Evolutionary conservation across 2,797 vertebrate species (phyloP).

Genomic region (Microctenopoma lineatum): DNA sequence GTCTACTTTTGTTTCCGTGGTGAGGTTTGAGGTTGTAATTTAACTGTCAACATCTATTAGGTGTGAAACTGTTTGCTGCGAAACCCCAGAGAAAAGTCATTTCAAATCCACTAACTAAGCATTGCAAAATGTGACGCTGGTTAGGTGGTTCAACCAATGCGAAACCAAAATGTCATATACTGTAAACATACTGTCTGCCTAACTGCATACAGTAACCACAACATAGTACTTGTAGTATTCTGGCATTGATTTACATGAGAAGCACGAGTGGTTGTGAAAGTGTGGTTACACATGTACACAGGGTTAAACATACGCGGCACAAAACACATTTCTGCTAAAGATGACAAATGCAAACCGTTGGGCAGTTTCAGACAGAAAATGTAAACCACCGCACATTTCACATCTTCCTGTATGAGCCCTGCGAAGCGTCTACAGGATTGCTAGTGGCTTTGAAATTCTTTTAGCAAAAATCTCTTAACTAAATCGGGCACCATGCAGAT

Average conservation of each 20-base stretch:
- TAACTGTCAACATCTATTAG: slow-evolving; percentile 61
- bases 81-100: slow-evolving; percentile 39
- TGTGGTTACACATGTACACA: slow-evolving; percentile 1
- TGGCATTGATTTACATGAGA: neutral
- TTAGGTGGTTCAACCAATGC: slow-evolving; percentile 39
- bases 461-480: no score
- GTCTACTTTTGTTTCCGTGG: slow-evolving; percentile 51
- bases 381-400: neutral
- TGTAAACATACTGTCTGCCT: neutral
- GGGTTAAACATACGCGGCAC: neutral
- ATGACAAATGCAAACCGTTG: neutral
- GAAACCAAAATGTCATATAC: slow-evolving; percentile 29
- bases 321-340: neutral
- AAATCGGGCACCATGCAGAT: no score
- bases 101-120: slow-evolving; percentile 19
- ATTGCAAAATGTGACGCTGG: slow-evolving; percentile 29
- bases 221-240: neutral
- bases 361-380: neutral
- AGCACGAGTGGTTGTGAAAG: slow-evolving; percentile 9
- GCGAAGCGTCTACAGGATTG: no score
- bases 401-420: no score
- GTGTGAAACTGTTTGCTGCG: slow-evolving; percentile 62
- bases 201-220: neutral
- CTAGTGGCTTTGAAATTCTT: no score
- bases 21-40: slow-evolving; percentile 58